Evolutionary conservation across 2,113 vertebrate species (phyloP).

Genomic region (Gnathonemus echidnorhynchus): DNA sequence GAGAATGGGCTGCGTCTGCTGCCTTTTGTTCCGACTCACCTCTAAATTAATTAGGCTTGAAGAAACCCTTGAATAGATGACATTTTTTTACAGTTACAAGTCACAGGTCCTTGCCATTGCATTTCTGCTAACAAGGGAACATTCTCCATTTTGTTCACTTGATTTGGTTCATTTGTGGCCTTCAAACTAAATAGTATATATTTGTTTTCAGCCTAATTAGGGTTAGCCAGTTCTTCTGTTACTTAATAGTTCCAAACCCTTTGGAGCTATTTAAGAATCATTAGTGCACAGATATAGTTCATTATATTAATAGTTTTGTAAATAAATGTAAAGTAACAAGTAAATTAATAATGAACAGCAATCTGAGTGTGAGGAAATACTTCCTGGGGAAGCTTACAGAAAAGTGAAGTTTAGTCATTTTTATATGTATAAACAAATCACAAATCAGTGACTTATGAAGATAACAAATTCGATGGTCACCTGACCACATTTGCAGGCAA

Average conservation of each 20-base stretch:
- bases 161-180: conserved; percentile 14
- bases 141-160: conserved; percentile 4
- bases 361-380: neutral
- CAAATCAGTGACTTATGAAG: neutral
- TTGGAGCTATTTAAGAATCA: conserved; percentile 8
- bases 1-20: neutral
- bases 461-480: neutral
- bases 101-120: neutral
- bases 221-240: neutral
- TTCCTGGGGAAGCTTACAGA: neutral
- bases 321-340: neutral
- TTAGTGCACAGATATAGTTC: neutral
- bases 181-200: neutral
- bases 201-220: conserved; percentile 4
- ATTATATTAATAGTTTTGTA: neutral
- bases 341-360: neutral
- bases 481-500: neutral
- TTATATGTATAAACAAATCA: neutral
- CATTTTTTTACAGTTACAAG: neutral
- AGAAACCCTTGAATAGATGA: neutral
- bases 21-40: neutral
- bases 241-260: neutral
- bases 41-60: conserved; percentile 16
- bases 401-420: neutral
- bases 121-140: conserved; percentile 1